phyloP scores from a whole-genome alignment of 2,797 vertebrate species.

The Morus bassanus region DNA sequence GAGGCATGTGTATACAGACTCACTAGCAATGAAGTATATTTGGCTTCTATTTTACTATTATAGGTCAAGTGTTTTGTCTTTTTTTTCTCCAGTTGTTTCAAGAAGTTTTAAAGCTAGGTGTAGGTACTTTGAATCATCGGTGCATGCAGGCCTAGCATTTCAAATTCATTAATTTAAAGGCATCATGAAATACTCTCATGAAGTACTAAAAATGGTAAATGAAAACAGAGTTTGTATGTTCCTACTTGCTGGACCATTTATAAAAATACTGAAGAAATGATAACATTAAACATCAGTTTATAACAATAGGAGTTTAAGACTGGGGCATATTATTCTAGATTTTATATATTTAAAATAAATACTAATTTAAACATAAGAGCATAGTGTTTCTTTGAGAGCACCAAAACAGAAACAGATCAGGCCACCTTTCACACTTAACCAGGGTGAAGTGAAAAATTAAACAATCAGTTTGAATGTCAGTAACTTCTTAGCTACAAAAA shows the following conservation, averaged over 20 bases:
- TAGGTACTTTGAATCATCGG: not conserved
- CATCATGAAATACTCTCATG: not conserved
- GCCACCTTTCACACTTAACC: not conserved
- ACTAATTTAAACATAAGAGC: not conserved
- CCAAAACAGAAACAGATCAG: not conserved
- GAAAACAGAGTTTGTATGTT: not conserved
- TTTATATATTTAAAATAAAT: slow-evolving; percentile 3
- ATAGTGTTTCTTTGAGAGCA: not conserved
- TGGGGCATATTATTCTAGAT: not conserved
- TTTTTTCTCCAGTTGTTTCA: not conserved
- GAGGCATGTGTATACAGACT: not conserved
- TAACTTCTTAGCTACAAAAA: not conserved
- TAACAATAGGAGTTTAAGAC: not conserved
- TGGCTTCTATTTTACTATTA: not conserved
- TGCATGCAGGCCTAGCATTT: not conserved
- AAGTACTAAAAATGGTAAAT: not conserved
- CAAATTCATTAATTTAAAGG: not conserved
- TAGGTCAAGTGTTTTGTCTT: not conserved
- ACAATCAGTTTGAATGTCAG: not conserved
- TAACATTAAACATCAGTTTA: not conserved
- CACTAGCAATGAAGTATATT: not conserved
- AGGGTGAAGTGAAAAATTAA: not conserved
- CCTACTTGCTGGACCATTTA: not conserved
- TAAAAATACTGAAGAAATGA: not conserved
- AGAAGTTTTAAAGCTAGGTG: not conserved